Evolutionary conservation across 2,888 invertebrate genomes (phyloP).

Genomic region (Phania funesta): DNA sequence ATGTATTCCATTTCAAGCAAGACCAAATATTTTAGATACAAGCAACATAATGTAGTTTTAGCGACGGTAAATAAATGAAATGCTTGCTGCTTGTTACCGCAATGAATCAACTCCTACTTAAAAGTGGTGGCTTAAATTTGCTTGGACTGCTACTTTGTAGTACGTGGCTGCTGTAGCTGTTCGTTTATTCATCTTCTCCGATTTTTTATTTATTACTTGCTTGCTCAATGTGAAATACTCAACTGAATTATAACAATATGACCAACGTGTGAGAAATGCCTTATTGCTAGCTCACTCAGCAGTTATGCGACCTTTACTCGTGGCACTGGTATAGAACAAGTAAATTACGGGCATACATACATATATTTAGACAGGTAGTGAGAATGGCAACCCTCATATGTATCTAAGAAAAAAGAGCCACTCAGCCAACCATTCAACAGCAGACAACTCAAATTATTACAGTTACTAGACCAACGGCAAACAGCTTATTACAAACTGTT

Average conservation of each 20-base stretch:
- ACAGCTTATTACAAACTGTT: slow-evolving; percentile 8
- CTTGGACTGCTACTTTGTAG: slow-evolving; percentile 36
- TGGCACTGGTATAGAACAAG: slow-evolving; percentile 12
- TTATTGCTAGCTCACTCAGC: slow-evolving; percentile 51
- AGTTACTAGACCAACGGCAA: slow-evolving; percentile 39
- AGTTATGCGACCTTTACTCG: slow-evolving; percentile 50
- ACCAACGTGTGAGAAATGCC: slow-evolving; percentile 58
- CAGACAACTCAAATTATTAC: slow-evolving; percentile 33
- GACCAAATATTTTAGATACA: background rate
- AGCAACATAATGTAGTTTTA: slow-evolving; percentile 15
- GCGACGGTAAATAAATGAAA: slow-evolving; percentile 57
- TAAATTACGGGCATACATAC: too few relatives aligned
- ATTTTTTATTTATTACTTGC: slow-evolving; percentile 45
- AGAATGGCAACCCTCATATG: slow-evolving; percentile 59
- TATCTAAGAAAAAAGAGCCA: slow-evolving; percentile 40
- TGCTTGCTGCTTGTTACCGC: slow-evolving; percentile 35
- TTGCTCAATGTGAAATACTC: slow-evolving; percentile 58
- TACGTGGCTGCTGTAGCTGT: slow-evolving; percentile 42
- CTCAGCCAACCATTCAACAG: slow-evolving; percentile 38
- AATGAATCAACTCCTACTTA: slow-evolving; percentile 58
- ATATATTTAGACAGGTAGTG: slow-evolving; percentile 29
- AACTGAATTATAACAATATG: slow-evolving; percentile 60
- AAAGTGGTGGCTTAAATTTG: slow-evolving; percentile 56
- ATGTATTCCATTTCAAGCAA: slow-evolving; percentile 4
- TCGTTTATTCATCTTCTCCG: slow-evolving; percentile 21